phyloP scores from a whole-genome alignment of 2,888 invertebrate species.

The Trileptium ribeirensis region DNA sequence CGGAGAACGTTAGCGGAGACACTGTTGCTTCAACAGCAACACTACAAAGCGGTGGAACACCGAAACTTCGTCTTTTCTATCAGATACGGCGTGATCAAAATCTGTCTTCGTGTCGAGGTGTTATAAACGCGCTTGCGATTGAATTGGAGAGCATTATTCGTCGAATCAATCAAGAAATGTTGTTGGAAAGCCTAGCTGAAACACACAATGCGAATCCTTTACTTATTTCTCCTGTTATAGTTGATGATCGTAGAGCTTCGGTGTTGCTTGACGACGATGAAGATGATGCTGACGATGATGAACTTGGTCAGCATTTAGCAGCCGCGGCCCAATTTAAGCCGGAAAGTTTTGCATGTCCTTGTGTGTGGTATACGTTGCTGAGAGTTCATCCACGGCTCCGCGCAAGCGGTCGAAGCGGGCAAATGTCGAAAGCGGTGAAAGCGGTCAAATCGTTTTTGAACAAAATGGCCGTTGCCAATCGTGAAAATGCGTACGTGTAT shows the following conservation, averaged over 20 bases:
- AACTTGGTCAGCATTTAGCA: slow-evolving; percentile 9
- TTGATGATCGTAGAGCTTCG: background rate
- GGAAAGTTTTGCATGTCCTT: slow-evolving; percentile 67
- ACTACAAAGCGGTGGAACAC: no score
- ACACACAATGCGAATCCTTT: slow-evolving; percentile 63
- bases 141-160: background rate
- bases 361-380: slow-evolving; percentile 67
- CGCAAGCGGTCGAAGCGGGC: slow-evolving; percentile 38
- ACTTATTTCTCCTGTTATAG: slow-evolving; percentile 24
- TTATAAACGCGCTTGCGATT: background rate
- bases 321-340: slow-evolving; percentile 54
- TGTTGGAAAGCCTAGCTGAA: slow-evolving; percentile 64
- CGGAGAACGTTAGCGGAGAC: no score
- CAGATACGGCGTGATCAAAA: background rate
- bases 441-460: slow-evolving; percentile 63
- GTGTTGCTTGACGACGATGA: slow-evolving; percentile 36
- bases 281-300: slow-evolving; percentile 33
- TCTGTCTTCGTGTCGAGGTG: background rate
- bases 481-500: slow-evolving; percentile 70
- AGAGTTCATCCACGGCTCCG: slow-evolving; percentile 65
- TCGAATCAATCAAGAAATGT: slow-evolving; percentile 47
- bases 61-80: no score
- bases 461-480: slow-evolving; percentile 65
- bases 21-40: no score
- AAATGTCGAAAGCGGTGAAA: slow-evolving; percentile 50